Evolutionary conservation across 1,140 invertebrate species (phyloP), one percentile per base, ranked within the genome.

Genomic region (Lepidostoma basale): DNA sequence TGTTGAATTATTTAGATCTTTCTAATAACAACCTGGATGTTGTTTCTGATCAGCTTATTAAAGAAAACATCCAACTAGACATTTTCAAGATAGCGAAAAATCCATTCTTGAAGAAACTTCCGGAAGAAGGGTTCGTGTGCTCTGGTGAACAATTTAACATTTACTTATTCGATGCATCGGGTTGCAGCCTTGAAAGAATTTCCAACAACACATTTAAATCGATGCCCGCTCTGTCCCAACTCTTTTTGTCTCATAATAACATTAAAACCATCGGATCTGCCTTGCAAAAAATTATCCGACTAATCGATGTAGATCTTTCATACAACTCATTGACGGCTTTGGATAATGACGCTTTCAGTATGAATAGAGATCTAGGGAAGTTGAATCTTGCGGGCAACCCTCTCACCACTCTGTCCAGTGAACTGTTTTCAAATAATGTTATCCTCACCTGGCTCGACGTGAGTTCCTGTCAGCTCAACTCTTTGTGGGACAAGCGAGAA

Each of bases 371-470:
- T 39, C 76, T 92, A 52, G 82, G 79, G 4, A 91, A 87, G 77
- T 74, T 92, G 1, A 88, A 85, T 75, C 80, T 93, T 39, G 87
- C 89, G 67, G 86, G 87, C 6, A 93, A 93, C 76, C 86, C 87
- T 3, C 77, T 93, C 39, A 84, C 82, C 67, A 81, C 85, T 10
- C 74, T 93, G 1, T 87, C 89, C 40, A 83, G 87, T 0, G 84
- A 87, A 28, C 80, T 89, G 1, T 92, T 92, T 76, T 62, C 85
- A n/a, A 78, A 82, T 14, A 85, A 85, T 26, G 81, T 84, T 0
- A 77, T 79, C 28, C 78, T 90, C 0, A 74, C 81, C 6, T 81
- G 79, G 54, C 69, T 90, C 20, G 90, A 92, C 75, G 85, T 89
- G 16, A 91, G 89, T 75, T 84, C 85, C 66, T 88, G 87, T 63